These are phyloP conservation scores for Ctenosaura bakeri DNA, from an alignment of 2,797 vertebrate species.

Conservation along the genomic window DNA sequence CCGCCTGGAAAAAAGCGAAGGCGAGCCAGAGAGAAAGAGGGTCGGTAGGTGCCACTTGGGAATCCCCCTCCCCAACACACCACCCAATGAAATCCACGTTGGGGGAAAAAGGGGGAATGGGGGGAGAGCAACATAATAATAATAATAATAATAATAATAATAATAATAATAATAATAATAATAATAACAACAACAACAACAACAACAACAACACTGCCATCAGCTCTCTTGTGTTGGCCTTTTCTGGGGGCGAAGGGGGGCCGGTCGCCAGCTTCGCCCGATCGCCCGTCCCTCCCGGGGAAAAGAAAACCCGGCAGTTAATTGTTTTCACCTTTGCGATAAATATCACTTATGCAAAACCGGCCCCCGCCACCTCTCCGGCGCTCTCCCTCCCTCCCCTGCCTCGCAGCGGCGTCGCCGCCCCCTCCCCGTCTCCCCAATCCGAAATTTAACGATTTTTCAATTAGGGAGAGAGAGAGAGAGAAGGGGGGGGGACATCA, in stretches of 20 bases:
- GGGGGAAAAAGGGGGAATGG: too few relatives aligned
- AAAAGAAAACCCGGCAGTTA: conserved; percentile 5
- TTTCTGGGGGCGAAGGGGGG: too few relatives aligned
- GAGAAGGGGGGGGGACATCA: conserved; percentile 4
- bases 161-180: too few relatives aligned
- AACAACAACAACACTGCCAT: not conserved
- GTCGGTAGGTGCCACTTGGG: not conserved
- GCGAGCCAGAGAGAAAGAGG: not conserved
- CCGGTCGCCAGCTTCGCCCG: too few relatives aligned
- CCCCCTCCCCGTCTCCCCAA: not conserved
- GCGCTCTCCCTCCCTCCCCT: not conserved
- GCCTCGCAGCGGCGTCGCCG: not conserved
- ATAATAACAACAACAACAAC: not conserved
- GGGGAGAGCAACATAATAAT: not conserved
- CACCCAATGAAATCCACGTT: too few relatives aligned
- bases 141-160: too few relatives aligned
- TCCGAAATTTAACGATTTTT: conserved; percentile 39
- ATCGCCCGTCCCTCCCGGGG: not conserved
- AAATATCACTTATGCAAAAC: conserved; percentile 35
- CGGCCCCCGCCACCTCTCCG: not conserved
- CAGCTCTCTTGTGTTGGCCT: too few relatives aligned
- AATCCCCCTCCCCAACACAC: too few relatives aligned
- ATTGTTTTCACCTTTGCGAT: conserved; percentile 36
- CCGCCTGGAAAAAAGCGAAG: too few relatives aligned
- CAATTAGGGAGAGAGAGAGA: conserved; percentile 6